Evolutionary conservation across 2,113 vertebrate genomes (phyloP), one percentile per base, ranked within the genome.

Genomic region (Pica pica): DNA sequence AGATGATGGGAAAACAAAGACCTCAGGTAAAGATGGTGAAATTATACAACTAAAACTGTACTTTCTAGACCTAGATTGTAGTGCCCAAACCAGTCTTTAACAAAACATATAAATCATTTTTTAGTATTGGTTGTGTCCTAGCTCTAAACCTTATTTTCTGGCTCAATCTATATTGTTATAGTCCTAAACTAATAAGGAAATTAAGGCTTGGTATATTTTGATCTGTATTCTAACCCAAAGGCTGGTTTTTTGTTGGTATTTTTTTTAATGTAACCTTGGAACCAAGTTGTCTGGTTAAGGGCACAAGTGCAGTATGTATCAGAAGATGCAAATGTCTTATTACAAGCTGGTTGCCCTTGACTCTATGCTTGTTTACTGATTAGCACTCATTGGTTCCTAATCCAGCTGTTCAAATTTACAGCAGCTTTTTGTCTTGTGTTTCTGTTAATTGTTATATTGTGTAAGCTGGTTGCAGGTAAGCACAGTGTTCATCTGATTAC

Each of bases 1-100:
- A 89, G 99, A 99, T 95, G 99, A 99, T 91, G 98, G 98, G 75
- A 98, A 80, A 93, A 99, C 98, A 80, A 98, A 97, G 96, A 99
- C 99, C 56, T 98, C 97, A 83, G 99, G 99, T 99, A 85, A 83
- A 80, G 49, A 47, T 60, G 22, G 11, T 76, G 57, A 56, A 78
- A 30, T 86, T 26, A 4, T 9, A 15, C 10, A 70, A 35, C 30
- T 77, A 55, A 83, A 39, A 50, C 42, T 46, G 7, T 77, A 41
- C 19, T 53, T 84, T 73, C 21, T 65, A 47, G n/a, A 64, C 17
- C 16, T 55, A 22, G 21, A 4, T 56, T 87, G 49, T 87, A 75
- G 33, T 82, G 61, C 79, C 27, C 12, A 71, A 89, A 64, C 5
- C 4, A 18, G 18, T 70, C 13, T 80, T 65, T 60, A 71, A 78